Conservation (phyloP, 1,140 invertebrate species). For the Pomacea maculata region DNA sequence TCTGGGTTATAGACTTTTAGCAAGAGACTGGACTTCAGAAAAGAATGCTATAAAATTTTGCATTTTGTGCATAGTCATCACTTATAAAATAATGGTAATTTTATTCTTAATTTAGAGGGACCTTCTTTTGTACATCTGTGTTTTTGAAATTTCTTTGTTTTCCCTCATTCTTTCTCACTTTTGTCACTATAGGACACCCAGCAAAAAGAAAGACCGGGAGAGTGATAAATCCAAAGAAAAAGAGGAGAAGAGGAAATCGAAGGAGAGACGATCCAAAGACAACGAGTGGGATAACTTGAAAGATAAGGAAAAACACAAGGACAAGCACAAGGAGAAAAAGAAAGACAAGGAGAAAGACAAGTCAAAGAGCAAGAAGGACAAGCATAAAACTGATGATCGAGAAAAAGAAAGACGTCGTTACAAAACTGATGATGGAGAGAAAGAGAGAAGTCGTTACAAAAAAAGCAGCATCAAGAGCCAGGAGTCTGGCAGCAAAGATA, state of each 20-base stretch:
- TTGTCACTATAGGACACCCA: conserved; percentile 22
- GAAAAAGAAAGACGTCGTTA: not conserved
- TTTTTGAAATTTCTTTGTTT: not conserved
- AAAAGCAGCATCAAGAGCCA: not conserved
- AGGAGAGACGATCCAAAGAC: conserved; percentile 10
- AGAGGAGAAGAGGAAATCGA: conserved; percentile 4
- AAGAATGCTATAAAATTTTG: not conserved
- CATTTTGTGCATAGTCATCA: conserved; percentile 4
- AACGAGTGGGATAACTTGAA: not conserved
- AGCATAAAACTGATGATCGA: conserved; percentile 7
- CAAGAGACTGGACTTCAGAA: not conserved
- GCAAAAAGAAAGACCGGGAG: conserved; percentile 29
- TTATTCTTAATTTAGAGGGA: not conserved
- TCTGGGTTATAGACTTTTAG: too few species aligned
- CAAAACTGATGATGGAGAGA: not conserved
- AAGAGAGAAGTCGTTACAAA: not conserved
- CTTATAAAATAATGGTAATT: not conserved
- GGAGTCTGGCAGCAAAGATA: not conserved
- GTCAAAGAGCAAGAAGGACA: not conserved
- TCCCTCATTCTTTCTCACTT: conserved; percentile 12
- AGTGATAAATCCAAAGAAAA: conserved; percentile 13
- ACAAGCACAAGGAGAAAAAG: conserved; percentile 8
- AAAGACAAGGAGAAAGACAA: conserved; percentile 9
- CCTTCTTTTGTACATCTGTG: not conserved
- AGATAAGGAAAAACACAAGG: conserved; percentile 7